Percentiles rank a stretch among this genome's conserved stretches.
phyloP scores from a whole-genome alignment of 2,797 vertebrate genomes.

The Ctenochaetus hawaiiensis region DNA sequence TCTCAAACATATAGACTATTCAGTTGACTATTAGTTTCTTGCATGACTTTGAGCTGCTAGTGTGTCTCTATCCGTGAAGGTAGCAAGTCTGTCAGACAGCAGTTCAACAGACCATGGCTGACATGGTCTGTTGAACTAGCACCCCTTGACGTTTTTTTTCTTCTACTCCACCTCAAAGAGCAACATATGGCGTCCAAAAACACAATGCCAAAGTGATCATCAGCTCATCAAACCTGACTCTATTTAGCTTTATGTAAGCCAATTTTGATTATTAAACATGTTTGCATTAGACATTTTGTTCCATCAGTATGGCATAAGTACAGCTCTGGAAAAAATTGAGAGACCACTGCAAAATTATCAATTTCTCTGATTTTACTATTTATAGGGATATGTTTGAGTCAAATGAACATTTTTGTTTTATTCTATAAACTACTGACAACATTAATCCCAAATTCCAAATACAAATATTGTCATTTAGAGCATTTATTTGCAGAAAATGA shows the following conservation, averaged over 20 bases:
- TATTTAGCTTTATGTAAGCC: constrained; percentile 30
- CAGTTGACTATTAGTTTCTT: constrained; percentile 24
- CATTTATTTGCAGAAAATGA: no score
- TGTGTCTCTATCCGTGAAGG: constrained; percentile 17
- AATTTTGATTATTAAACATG: constrained; percentile 47
- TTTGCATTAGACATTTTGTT: constrained; percentile 51
- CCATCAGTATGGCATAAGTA: constrained; percentile 16
- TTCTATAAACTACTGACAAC: no score
- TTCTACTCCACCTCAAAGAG: constrained; percentile 29
- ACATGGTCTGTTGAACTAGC: no score
- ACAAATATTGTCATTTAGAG: no score
- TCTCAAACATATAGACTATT: neutral
- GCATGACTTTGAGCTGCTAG: neutral
- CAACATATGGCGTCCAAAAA: constrained; percentile 36
- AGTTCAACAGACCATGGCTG: constrained; percentile 59
- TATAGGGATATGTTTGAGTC: no score
- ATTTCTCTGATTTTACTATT: no score
- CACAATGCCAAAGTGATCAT: constrained; percentile 38
- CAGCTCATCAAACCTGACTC: constrained; percentile 47
- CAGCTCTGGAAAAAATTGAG: no score
- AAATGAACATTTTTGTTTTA: no score
- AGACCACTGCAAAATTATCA: no score
- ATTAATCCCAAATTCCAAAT: no score
- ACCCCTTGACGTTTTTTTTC: constrained; percentile 12
- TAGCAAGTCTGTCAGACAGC: constrained; percentile 76